Base-by-base conservation (phyloP, 2,888 invertebrate species). In the Caenorhabditis afra region DNA sequence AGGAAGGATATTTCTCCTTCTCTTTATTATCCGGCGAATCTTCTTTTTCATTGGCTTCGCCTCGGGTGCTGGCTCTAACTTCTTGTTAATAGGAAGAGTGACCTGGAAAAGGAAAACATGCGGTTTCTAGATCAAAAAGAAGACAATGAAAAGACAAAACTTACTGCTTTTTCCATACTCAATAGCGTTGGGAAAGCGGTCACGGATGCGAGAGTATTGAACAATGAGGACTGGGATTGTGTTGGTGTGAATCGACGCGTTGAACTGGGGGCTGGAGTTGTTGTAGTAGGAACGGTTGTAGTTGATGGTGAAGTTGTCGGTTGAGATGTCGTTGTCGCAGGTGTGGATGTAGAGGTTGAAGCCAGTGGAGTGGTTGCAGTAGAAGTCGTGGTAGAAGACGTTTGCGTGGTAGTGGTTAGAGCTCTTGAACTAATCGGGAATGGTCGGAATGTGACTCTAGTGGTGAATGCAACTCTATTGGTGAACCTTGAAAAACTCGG, bases 11-110 rank as follows among this genome's bases (percentile, higher is more conserved):
- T 79, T 79, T 20, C 79, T 62, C 58, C 79, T 29, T 64, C 79
- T 16, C n/a, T 79, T 79, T n/a, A 79, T 79, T 20, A 79, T 79
- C 4, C 79, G 12, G 10, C 79, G 53, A 18, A 79, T 73, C 49
- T 79, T 79, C 29, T 68, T 73, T 16, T 68, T 73, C 20, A 68
- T 45, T 50, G 59, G 59, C 44, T 59, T 67, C 16, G 39, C 70
- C 23, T 7, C 29, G 29, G 29, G 29, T 7, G 29, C 29, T 29
- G 29, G 7, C 29, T 41, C 39, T 16, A 23, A 16, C n/a, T 35
- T 35, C 12, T 45, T 77, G 47, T 70, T 65, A 10, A 71, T 44
- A 20, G 79, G 62, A n/a, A 68, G 64, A 8, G 79, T 79, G n/a
- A 68, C 74, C 74, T 73, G 41, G 50, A 64, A 73, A 3, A 55